Percentiles rank a stretch among this genome's conserved stretches.
Conservation (phyloP, 2,113 vertebrate species). For the Pterocles gutturalis region DNA sequence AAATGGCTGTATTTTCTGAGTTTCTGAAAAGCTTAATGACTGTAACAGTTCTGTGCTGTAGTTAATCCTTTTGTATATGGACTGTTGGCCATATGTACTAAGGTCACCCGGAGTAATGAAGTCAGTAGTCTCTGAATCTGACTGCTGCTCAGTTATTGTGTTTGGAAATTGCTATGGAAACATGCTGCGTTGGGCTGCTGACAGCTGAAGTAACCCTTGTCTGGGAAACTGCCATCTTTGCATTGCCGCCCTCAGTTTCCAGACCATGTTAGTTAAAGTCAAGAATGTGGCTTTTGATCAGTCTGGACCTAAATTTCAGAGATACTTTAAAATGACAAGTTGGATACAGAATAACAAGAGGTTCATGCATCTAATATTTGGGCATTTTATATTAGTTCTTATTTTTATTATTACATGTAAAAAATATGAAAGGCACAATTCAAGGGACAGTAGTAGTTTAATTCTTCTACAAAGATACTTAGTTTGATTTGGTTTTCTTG, state of each 20-base stretch:
- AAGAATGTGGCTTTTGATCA: neutral
- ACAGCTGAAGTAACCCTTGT: neutral
- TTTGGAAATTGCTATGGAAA: neutral
- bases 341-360: neutral
- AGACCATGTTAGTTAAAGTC: neutral
- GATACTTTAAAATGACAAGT: neutral
- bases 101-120: neutral
- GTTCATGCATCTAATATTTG: neutral
- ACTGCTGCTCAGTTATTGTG: neutral
- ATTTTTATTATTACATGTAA: neutral
- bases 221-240: neutral
- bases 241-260: neutral
- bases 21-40: neutral
- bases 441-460: neutral
- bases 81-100: neutral
- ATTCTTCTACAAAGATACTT: neutral
- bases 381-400: neutral
- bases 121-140: neutral
- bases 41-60: neutral
- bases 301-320: neutral
- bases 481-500: neutral
- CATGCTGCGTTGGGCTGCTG: accelerated
- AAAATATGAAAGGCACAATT: neutral
- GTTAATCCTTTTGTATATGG: neutral
- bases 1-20: neutral